Evolutionary conservation across 2,113 vertebrate genomes (phyloP).

Genomic region (Gila orcuttii): DNA sequence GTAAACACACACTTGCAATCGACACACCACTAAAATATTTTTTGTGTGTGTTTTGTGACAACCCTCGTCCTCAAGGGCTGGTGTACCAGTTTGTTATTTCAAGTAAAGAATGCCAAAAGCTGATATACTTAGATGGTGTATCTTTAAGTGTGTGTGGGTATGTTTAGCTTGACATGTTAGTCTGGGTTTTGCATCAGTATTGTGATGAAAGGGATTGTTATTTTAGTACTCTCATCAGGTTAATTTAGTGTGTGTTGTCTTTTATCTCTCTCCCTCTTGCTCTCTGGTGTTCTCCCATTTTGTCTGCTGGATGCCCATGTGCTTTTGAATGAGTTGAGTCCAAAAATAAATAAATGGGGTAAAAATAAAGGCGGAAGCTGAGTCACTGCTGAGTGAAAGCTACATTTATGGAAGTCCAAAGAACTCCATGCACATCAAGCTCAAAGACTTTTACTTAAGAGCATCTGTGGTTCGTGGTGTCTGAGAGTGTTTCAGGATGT

Average conservation of each 20-base stretch:
- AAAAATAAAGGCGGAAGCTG: conserved; percentile 56
- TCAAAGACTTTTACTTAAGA: conserved; percentile 3
- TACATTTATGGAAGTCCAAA: conserved; percentile 57
- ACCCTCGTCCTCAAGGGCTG: neutral
- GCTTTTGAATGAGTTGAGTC: conserved; percentile 32
- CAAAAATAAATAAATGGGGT: conserved; percentile 54
- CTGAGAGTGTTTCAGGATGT: neutral
- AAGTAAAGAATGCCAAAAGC: conserved; percentile 42
- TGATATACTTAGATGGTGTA: conserved; percentile 12
- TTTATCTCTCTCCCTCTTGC: neutral
- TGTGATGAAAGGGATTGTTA: conserved; percentile 9
- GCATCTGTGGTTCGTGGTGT: neutral
- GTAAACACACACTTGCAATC: conserved; percentile 14
- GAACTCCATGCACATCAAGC: neutral
- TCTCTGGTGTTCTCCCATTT: neutral
- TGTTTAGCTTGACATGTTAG: conserved; percentile 20
- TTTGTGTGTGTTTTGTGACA: conserved; percentile 1
- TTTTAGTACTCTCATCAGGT: conserved; percentile 21
- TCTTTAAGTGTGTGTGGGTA: neutral
- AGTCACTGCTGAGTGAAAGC: conserved; percentile 52
- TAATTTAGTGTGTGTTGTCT: conserved; percentile 10
- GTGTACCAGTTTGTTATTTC: conserved; percentile 42
- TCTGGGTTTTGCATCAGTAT: conserved; percentile 10
- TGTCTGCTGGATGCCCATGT: conserved; percentile 20
- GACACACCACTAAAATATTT: conserved; percentile 1